Base-by-base conservation (phyloP, 2,888 invertebrate genomes). In the Temnothorax ravouxi region DNA sequence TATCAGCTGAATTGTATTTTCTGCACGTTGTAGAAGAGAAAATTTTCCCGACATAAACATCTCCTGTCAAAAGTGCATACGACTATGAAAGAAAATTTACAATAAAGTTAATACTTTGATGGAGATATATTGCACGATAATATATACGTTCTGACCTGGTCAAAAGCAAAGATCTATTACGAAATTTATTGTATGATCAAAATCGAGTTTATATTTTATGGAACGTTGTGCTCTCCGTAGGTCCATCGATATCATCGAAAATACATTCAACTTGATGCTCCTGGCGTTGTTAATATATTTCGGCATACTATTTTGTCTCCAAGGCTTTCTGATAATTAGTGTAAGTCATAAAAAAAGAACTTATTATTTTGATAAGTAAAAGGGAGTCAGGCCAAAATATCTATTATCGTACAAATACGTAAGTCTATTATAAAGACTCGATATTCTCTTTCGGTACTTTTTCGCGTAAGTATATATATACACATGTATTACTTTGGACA, bases 271-370 rank as follows among this genome's bases (percentile, higher is more conserved):
- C 56, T 52, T 82, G 64, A 88, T 92, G 87, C 87, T 91, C 59
- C 79, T 92, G 62, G 85, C 82, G 15, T 88, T 90, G 64, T 86
- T 90, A 75, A 18, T 90, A n/a, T 87, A 85, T 15, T 91, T 89
- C 56, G 76, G 84, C 34, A 79, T 91, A 15, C 81, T 88, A 54
- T 91, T 91, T 77, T 92, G 91, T 64, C 85, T 91, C 47, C 91
- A 91, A 85, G 91, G 91, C 61, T 92, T 90, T 83, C 87, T 88
- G 38, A 84, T 90, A 44, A 83, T 91, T 21, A 81, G 72, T 56
- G 91, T 92, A 72, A 87, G 90, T 89, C 64, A 18, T 3, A 18
- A 50, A 34, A 38, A 13, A n/a, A 44, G 13, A n/a, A 75, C 13
- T 59, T 59, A 72, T 56, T 44, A 18, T 18, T 41, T 50, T 8